Percentiles rank a stretch among this genome's conserved stretches.
Evolutionary conservation across 2,888 invertebrate genomes (phyloP).

Genomic region (Plagodis pulveraria): DNA sequence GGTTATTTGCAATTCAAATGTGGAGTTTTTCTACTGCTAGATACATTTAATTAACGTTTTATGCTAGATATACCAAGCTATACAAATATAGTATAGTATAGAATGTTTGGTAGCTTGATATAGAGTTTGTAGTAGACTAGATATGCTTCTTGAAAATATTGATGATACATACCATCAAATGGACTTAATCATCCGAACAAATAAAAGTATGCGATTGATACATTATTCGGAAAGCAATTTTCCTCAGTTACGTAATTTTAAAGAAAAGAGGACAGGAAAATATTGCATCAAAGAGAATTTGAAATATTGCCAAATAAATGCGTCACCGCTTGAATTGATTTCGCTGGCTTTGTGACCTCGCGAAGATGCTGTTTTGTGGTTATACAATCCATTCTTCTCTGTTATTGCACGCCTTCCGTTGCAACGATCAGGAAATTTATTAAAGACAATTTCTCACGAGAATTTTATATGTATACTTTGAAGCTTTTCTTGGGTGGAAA

Average conservation of each 20-base stretch:
- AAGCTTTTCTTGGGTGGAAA: no score
- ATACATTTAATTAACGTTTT: conserved; percentile 21
- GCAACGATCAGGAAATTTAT: neutral
- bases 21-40: conserved; percentile 14
- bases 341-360: conserved; percentile 59
- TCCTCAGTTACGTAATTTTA: conserved; percentile 57
- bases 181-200: conserved; percentile 16
- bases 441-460: no score
- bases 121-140: no score
- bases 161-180: no score
- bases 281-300: conserved; percentile 76
- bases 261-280: conserved; percentile 59
- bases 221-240: conserved; percentile 49
- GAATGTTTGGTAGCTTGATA: no score
- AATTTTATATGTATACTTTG: no score
- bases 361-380: conserved; percentile 42
- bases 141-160: no score
- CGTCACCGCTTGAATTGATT: conserved; percentile 72
- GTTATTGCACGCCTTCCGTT: conserved; percentile 1
- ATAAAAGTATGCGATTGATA: conserved; percentile 36
- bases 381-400: conserved; percentile 42
- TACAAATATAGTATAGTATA: no score
- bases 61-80: no score
- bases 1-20: conserved; percentile 27
- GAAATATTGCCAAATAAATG: conserved; percentile 79